A percentile compares a stretch with the other conserved stretches of the same genome.
Conservation (phyloP, 2,113 vertebrate genomes). For the Maccullochella peelii region DNA sequence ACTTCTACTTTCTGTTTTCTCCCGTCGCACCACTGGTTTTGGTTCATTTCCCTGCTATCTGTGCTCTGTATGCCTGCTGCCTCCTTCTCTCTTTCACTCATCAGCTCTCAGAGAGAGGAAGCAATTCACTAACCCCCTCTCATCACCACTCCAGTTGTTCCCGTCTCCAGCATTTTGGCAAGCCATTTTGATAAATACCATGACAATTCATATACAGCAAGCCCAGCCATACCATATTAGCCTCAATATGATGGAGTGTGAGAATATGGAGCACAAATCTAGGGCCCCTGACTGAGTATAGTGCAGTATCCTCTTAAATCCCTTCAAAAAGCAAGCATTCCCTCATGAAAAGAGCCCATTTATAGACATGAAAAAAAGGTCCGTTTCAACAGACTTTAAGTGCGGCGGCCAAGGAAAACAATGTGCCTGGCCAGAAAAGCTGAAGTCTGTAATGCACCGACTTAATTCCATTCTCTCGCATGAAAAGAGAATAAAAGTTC, state of each 20-base stretch:
- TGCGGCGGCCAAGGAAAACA: constrained; percentile 79
- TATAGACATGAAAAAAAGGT: constrained; percentile 77
- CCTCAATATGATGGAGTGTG: constrained; percentile 73
- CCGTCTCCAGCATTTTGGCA: constrained; percentile 53
- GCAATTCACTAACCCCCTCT: constrained; percentile 71
- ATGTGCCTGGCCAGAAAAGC: constrained; percentile 75
- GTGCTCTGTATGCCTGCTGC: constrained; percentile 4
- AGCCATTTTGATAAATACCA: constrained; percentile 68
- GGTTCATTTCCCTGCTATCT: constrained; percentile 10
- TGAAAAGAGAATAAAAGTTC: constrained; percentile 74
- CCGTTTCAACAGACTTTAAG: constrained; percentile 75
- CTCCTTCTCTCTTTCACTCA: constrained; percentile 59
- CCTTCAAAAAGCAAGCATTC: constrained; percentile 72
- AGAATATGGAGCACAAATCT: constrained; percentile 63
- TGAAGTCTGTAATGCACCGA: constrained; percentile 71
- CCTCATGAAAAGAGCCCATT: constrained; percentile 81
- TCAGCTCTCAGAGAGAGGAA: constrained; percentile 68
- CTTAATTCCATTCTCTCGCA: constrained; percentile 80
- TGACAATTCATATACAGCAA: constrained; percentile 57
- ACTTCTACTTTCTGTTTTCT: neutral
- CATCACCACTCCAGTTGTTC: constrained; percentile 70
- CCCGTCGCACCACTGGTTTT: neutral
- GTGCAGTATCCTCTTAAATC: constrained; percentile 72
- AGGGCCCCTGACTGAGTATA: constrained; percentile 63
- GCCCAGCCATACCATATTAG: constrained; percentile 65